These are phyloP conservation scores for Marmota monax DNA, from an alignment of 2,113 vertebrate genomes.

Conservation along the genomic window DNA sequence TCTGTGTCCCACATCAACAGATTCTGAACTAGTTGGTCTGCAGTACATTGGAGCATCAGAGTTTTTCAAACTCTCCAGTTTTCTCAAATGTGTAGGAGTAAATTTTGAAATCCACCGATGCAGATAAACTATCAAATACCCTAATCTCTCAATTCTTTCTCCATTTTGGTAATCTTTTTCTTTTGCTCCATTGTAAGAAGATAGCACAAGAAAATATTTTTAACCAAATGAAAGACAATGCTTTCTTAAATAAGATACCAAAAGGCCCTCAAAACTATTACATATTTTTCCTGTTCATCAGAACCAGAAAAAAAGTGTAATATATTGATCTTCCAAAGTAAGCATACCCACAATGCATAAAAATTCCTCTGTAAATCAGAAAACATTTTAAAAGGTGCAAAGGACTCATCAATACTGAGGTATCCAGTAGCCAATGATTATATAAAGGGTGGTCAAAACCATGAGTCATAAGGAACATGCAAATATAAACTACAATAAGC, in stretches of 20 bases:
- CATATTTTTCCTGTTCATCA: not conserved
- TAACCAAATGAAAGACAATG: not conserved
- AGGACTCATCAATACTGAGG: not conserved
- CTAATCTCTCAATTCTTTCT: not conserved
- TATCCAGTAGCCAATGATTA: not conserved
- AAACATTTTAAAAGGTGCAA: not conserved
- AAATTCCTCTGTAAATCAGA: not conserved
- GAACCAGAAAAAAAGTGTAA: constrained; percentile 8
- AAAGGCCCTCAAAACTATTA: not conserved
- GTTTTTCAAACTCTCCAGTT: not conserved
- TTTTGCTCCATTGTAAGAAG: not conserved
- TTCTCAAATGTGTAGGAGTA: not conserved
- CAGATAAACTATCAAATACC: not conserved
- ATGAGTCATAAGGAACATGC: not conserved
- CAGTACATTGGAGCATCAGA: not conserved
- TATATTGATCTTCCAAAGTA: not conserved
- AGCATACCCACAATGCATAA: not conserved
- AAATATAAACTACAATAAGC: not conserved
- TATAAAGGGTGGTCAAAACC: not conserved
- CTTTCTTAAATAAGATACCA: constrained; percentile 1
- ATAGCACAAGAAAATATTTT: not conserved
- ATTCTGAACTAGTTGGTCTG: not conserved
- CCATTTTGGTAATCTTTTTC: not conserved
- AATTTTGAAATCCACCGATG: constrained; percentile 14
- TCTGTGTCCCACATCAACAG: not conserved